These are phyloP conservation scores for Callorhinus ursinus DNA, from an alignment of 2,113 vertebrate species.

Conservation along the genomic window DNA sequence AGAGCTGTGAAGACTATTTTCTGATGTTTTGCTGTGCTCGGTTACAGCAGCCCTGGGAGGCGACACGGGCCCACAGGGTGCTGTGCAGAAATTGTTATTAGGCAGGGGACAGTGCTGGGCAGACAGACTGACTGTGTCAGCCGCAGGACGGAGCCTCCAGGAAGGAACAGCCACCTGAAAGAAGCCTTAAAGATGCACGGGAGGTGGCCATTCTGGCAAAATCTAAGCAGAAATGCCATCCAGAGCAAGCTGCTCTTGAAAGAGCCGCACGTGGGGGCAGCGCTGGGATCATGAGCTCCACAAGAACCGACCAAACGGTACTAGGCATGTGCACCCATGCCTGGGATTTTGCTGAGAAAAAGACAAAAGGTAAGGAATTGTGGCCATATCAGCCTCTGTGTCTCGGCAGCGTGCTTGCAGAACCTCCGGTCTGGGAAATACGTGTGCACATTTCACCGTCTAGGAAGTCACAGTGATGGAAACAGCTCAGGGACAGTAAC, in stretches of 20 bases:
- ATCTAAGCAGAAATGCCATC: not conserved
- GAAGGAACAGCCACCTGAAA: not conserved
- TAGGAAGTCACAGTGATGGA: not conserved
- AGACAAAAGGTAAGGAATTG: too few species aligned
- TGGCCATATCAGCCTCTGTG: not conserved
- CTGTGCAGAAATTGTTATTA: not conserved
- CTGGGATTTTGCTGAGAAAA: not conserved
- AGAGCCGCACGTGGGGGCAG: fast-evolving
- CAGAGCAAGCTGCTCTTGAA: not conserved
- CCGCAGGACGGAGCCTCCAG: fast-evolving
- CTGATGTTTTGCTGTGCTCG: not conserved
- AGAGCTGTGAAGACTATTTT: not conserved
- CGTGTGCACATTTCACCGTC: fast-evolving
- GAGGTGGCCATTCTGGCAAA: not conserved
- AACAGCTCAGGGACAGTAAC: fast-evolving
- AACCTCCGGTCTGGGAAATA: not conserved
- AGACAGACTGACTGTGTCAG: fast-evolving
- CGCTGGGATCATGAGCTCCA: fast-evolving
- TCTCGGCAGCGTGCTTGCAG: fast-evolving
- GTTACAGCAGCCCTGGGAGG: not conserved
- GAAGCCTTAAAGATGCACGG: not conserved
- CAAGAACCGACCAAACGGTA: fast-evolving
- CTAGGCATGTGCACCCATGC: fast-evolving
- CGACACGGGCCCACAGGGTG: fast-evolving
- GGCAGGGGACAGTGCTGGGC: fast-evolving